Evolutionary conservation across 2,888 invertebrate species (phyloP), one percentile per base, ranked within the genome.

Genomic region (Fragum fragum): DNA sequence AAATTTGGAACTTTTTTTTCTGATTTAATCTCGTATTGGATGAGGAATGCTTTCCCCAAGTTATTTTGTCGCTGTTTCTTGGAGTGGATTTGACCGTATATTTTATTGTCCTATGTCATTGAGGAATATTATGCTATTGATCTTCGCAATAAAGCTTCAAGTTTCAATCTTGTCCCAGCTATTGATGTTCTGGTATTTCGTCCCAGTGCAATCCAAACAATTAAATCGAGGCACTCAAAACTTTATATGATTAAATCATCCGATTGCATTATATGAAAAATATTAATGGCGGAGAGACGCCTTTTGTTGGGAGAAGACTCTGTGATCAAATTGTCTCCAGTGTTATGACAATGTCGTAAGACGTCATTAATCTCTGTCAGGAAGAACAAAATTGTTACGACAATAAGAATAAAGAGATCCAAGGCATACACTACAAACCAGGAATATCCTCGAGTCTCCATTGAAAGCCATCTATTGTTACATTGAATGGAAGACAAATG

Each of bases 151-250:
- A 59, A 29, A 63, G 78, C 79, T 76, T 81, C 81, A 76, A 81
- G 84, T 81, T 83, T 76, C 71, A 80, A 80, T 80, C 71, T 68
- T 79, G 76, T 77, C 78, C 42, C 63, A 66, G 69, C 81, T 84
- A 81, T 85, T 75, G 85, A 85, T 82, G 78, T 82, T 71, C 72
- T 57, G 73, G 70, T 77, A 75, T 82, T 81, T 79, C 74, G 81
- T 75, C 79, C 73, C 71, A 77, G 61, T 66, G 68, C 79, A 82
- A 79, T 75, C 78, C 66, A 66, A 69, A 76, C 79, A 85, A 85
- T 85, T 85, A 85, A 85, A 85, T 82, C 77, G 69, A 73, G 85
- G 76, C 79, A 83, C 83, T 76, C 73, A 83, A 79, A 79, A 79
- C 71, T 79, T 79, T 83, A 77, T 79, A 79, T 79, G 83, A 83